phyloP scores from a whole-genome alignment of 2,113 vertebrate genomes.

The Callopanchax toddi region DNA sequence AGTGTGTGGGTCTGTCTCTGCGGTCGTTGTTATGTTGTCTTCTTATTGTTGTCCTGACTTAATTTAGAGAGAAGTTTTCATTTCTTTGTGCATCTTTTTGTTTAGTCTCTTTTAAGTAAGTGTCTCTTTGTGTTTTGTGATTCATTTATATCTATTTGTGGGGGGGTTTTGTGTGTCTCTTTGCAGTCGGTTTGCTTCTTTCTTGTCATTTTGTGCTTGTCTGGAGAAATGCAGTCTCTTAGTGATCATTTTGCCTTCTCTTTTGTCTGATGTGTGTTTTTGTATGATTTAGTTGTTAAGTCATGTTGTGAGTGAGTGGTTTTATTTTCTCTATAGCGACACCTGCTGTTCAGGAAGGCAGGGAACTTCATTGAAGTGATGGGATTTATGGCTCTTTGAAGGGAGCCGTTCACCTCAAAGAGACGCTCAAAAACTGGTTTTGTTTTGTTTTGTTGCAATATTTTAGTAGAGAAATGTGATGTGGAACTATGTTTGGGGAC shows the following conservation, averaged over 20 bases:
- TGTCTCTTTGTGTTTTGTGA: neutral
- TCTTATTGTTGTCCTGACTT: neutral
- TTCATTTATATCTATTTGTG: neutral
- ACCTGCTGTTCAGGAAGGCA: too few relatives aligned
- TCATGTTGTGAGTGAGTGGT: neutral
- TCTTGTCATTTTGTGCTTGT: slow-evolving; percentile 5
- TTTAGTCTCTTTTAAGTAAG: neutral
- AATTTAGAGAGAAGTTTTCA: neutral
- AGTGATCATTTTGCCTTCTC: neutral
- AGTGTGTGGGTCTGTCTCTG: neutral
- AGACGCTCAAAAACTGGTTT: too few relatives aligned
- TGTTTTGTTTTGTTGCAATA: too few relatives aligned
- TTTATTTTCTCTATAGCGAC: too few relatives aligned
- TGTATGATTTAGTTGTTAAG: neutral
- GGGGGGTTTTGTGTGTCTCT: neutral
- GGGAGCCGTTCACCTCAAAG: too few relatives aligned
- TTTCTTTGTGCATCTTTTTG: neutral
- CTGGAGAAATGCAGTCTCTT: neutral
- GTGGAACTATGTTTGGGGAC: too few relatives aligned
- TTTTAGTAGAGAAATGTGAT: too few relatives aligned
- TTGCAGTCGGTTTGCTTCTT: neutral
- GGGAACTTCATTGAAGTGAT: too few relatives aligned
- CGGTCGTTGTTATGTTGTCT: neutral
- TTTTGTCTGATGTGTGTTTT: neutral
- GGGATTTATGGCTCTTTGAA: too few relatives aligned